phyloP scores from a whole-genome alignment of 1,140 invertebrate genomes.

The Samia ricini region DNA sequence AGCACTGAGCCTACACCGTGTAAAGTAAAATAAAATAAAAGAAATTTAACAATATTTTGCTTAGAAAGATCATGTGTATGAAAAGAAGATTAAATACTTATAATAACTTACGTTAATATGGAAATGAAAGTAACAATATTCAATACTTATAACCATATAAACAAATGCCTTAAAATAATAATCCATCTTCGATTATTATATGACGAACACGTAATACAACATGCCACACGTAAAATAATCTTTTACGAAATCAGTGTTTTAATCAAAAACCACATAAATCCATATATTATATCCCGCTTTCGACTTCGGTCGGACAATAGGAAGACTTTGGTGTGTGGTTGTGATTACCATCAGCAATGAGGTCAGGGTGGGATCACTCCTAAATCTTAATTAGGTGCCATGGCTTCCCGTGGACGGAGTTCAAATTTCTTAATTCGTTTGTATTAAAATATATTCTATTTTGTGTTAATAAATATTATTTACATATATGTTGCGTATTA shows the following conservation, averaged over 20 bases:
- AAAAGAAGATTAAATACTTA: too few relatives aligned
- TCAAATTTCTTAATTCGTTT: slow-evolving; percentile 4
- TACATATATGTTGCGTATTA: too few relatives aligned
- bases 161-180: neutral
- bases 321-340: slow-evolving; percentile 17
- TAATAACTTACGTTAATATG: too few relatives aligned
- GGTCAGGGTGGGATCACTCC: slow-evolving; percentile 16
- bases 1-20: too few relatives aligned
- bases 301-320: slow-evolving; percentile 26
- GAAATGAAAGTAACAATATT: too few relatives aligned
- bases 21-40: too few relatives aligned
- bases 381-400: slow-evolving; percentile 34
- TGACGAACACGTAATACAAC: neutral
- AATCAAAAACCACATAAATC: slow-evolving; percentile 13
- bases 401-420: slow-evolving; percentile 6
- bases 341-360: slow-evolving; percentile 34
- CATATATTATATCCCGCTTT: slow-evolving; percentile 36
- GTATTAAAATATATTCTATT: too few relatives aligned
- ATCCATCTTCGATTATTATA: neutral
- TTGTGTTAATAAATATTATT: too few relatives aligned
- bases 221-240: neutral
- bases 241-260: neutral
- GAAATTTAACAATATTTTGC: too few relatives aligned
- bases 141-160: too few relatives aligned
- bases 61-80: too few relatives aligned